Conservation (phyloP, 2,888 invertebrate species). For the Clivina fossor region DNA sequence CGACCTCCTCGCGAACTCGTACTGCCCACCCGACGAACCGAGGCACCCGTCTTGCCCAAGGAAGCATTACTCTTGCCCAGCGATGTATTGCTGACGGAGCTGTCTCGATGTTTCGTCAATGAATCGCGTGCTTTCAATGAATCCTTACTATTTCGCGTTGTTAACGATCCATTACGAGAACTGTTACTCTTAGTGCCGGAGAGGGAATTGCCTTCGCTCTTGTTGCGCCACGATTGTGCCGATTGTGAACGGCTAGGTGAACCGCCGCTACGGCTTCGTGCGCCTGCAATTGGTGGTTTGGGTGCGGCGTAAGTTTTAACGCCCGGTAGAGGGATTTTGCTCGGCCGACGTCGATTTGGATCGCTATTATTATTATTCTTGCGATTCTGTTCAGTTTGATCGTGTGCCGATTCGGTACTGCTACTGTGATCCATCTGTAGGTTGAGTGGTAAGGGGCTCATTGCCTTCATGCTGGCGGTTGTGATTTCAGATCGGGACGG, state of each 20-base stretch:
- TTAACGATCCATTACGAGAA: constrained; percentile 51
- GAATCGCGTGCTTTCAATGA: constrained; percentile 14
- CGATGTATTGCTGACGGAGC: constrained; percentile 42
- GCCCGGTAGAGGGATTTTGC: constrained; percentile 72
- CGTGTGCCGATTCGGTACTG: constrained; percentile 67
- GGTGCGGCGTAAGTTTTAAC: constrained; percentile 62
- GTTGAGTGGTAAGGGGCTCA: constrained; percentile 58
- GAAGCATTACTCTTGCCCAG: constrained; percentile 43
- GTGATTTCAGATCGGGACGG: constrained; percentile 53
- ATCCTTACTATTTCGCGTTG: constrained; percentile 41
- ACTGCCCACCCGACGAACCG: constrained; percentile 48
- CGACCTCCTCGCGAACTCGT: constrained; percentile 51
- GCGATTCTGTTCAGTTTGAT: constrained; percentile 55
- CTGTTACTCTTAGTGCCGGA: constrained; percentile 48
- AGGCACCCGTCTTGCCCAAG: constrained; percentile 40
- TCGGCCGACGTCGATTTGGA: constrained; percentile 57
- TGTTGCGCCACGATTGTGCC: constrained; percentile 54
- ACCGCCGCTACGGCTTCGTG: constrained; percentile 55
- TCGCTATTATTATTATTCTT: constrained; percentile 37
- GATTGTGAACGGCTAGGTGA: constrained; percentile 58
- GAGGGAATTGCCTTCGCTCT: constrained; percentile 48
- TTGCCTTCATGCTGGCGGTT: constrained; percentile 61
- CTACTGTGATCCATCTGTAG: constrained; percentile 61
- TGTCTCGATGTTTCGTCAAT: constrained; percentile 51
- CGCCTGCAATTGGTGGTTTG: constrained; percentile 58